Base-by-base conservation (phyloP, 2,797 vertebrate genomes). In the Propithecus deckenii region DNA sequence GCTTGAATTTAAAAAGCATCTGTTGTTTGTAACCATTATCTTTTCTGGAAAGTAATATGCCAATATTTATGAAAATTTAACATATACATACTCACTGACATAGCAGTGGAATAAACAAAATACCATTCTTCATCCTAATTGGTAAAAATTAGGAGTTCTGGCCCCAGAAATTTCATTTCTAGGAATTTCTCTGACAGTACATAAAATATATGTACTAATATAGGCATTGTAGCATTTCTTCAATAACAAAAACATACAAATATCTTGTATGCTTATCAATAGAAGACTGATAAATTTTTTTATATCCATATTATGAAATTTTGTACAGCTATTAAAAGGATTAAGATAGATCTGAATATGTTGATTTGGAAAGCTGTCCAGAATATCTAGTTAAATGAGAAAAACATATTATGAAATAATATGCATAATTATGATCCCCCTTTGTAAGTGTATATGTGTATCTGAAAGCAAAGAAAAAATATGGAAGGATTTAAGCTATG, bases 391-490 rank as follows among this genome's bases (percentile, higher is more conserved):
- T 65, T 75, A 69, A 59, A 18, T 81, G 6, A 79, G 13, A 92
- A 90, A 76, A 50, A 7, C 12, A n/a, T 61, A n/a, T 67, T 86
- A 74, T 7, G 87, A 11, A 69, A 67, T 74, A 80, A 61, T n/a
- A 43, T 59, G 13, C 55, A 74, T 46, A 95, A 76, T 61, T 67
- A 59, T 67, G n/a, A 85, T 79, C 57, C 18, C 28, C 69, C 78
- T 95, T 63, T 69, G 35, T 87, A 7, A 86, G 30, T 80, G 23
- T 63, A 22, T 50, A 5, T 48, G 9, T 59, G 18, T 67, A 4
- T 81, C 28, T 89, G 59, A 94, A 61, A 72, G 71, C 61, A 87
- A 87, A 91, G 48, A 71, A 94, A 96, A 95, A 52, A 55, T 38
- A 87, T 67, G 41, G 23, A 87, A 38, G 14, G 15, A 91, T 46